Base-by-base conservation (phyloP, 2,888 invertebrate species). In the Automeris io region DNA sequence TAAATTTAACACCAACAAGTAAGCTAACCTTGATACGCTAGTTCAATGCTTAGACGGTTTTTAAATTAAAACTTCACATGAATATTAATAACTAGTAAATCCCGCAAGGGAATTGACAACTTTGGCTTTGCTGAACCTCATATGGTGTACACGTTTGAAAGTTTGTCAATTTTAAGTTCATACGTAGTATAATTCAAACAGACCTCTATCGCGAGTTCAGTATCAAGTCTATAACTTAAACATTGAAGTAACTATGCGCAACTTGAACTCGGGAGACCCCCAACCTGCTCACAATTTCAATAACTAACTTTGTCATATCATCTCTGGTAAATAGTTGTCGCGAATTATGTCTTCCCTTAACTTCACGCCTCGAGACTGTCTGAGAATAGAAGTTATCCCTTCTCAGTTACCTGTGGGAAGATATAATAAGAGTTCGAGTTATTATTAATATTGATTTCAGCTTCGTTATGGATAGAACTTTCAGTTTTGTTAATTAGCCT, bases 221-320 rank as follows among this genome's bases (percentile, higher is more conserved):
- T 54, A 56, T 62, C 57, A 66, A 61, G 25, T 39, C 29, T 22
- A 52, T 46, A 70, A 69, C 64, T 67, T 58, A 64, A 61, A 63
- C 62, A 62, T 68, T 61, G 59, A 58, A 64, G 57, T 56, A 59
- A 62, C 53, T 55, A 49, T 46, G 52, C 48, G 43, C 33, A 54
- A 57, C 51, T 59, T 51, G 41, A 40, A 45, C 40, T 37, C 44
- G 40, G 18, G 43, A 45, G 52, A 45, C 47, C 43, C 37, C 39
- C 37, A 46, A 61, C 62, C 64, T 69, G 60, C 58, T 57, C 59
- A 64, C 64, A 61, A 60, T 67, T 66, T 63, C 64, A 68, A 67
- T 70, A 64, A 60, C 57, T 49, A 64, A 68, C 57, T 67, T 62
- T 51, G 51, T 58, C 58, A 49, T 57, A 54, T 50, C 46, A 46